These are phyloP conservation scores for Rhombomys opimus DNA, from an alignment of 2,113 vertebrate species.

Conservation along the genomic window DNA sequence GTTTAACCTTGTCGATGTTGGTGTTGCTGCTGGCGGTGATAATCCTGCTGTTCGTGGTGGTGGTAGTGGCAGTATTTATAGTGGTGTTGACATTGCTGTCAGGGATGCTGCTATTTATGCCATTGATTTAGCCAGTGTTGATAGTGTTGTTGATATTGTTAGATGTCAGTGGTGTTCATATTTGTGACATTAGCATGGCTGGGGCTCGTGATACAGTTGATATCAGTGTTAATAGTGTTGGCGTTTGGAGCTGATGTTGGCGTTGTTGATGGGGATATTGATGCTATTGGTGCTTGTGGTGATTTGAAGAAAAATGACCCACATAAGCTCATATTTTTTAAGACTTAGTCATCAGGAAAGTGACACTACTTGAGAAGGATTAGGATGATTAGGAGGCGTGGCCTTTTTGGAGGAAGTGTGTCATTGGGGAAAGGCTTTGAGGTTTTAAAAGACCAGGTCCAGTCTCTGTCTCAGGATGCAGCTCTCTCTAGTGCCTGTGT, in stretches of 20 bases:
- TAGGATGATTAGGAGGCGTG: neutral
- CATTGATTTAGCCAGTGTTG: neutral
- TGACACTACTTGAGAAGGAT: neutral
- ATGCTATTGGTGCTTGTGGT: neutral
- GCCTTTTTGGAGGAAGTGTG: neutral
- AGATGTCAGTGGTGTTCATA: neutral
- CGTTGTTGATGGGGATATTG: accelerated
- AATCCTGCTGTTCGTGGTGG: neutral
- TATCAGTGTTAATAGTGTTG: neutral
- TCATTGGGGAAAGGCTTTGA: neutral
- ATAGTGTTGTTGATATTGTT: neutral
- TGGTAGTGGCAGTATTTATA: neutral
- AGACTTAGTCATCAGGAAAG: neutral
- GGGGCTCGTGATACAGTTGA: neutral
- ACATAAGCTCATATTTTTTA: neutral
- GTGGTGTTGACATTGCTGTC: neutral
- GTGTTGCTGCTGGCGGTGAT: neutral
- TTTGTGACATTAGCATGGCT: neutral
- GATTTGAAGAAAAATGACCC: neutral
- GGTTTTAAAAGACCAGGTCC: neutral
- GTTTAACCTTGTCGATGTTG: too few species aligned
- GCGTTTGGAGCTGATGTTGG: too few species aligned
- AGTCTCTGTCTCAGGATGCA: neutral
- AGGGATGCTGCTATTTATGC: neutral
- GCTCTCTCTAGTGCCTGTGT: neutral